A percentile compares a stretch with the other conserved stretches of the same genome.
Evolutionary conservation across 2,888 invertebrate genomes (phyloP).

Genomic region (Acrocyrtus sp.): DNA sequence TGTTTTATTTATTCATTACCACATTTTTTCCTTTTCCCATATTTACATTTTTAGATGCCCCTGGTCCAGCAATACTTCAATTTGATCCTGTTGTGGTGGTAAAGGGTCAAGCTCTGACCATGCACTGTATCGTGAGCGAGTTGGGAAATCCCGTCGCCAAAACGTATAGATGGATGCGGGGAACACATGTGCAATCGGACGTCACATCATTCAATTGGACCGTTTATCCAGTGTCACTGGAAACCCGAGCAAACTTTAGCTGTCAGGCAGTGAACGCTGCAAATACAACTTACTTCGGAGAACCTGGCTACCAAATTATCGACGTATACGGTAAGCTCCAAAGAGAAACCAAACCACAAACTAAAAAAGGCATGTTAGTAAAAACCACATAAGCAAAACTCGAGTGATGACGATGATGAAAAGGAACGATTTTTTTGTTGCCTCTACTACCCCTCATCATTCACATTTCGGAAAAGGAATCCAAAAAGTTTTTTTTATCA

Average conservation of each 20-base stretch:
- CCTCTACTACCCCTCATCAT: not conserved
- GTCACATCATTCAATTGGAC: slow-evolving; percentile 81
- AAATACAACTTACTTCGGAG: slow-evolving; percentile 82
- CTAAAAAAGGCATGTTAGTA: not conserved
- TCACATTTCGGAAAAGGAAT: too few relatives aligned
- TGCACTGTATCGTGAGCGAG: slow-evolving; percentile 85
- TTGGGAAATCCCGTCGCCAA: slow-evolving; percentile 77
- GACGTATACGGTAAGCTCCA: slow-evolving; percentile 78
- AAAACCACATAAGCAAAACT: not conserved
- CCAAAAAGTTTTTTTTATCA: slow-evolving; percentile 1
- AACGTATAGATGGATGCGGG: slow-evolving; percentile 83
- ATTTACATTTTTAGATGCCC: slow-evolving; percentile 75
- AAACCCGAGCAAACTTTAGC: slow-evolving; percentile 88
- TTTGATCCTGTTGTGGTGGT: slow-evolving; percentile 81
- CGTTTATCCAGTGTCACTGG: slow-evolving; percentile 84
- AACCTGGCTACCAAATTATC: slow-evolving; percentile 75
- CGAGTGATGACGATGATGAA: slow-evolving; percentile 9
- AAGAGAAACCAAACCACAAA: too few relatives aligned
- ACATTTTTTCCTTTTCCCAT: slow-evolving; percentile 23
- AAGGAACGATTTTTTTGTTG: not conserved
- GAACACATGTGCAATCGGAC: slow-evolving; percentile 78
- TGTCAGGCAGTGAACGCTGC: slow-evolving; percentile 88
- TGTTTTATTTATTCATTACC: slow-evolving; percentile 41
- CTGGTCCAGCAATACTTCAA: slow-evolving; percentile 81
- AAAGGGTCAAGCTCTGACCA: slow-evolving; percentile 83